These are phyloP conservation scores for Lamprologus ornatipinnis DNA, from an alignment of 2,113 vertebrate genomes.

Conservation along the genomic window DNA sequence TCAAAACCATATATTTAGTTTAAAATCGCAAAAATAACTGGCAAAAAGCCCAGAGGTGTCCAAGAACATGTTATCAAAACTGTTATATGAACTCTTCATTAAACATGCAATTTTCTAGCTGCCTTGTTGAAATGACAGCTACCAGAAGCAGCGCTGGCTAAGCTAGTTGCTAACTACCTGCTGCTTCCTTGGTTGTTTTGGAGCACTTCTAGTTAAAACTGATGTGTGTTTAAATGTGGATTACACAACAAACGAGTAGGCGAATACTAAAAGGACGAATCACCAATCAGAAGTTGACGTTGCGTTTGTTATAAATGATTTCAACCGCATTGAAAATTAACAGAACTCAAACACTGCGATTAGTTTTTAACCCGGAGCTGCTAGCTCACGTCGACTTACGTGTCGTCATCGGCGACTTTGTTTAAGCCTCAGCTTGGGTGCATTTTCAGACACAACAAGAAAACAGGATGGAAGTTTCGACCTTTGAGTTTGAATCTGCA, in stretches of 20 bases:
- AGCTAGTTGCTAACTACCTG: neutral
- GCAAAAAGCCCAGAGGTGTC: neutral
- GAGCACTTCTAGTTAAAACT: neutral
- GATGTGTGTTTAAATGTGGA: neutral
- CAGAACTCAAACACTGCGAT: neutral
- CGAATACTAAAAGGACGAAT: neutral
- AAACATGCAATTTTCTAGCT: neutral
- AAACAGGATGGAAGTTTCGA: neutral
- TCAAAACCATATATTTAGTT: neutral
- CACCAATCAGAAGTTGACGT: neutral
- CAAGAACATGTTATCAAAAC: neutral
- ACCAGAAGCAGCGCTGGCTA: neutral
- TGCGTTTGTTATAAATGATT: neutral
- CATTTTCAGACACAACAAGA: neutral
- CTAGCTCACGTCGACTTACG: conserved; percentile 20
- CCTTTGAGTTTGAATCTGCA: neutral
- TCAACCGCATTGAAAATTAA: neutral
- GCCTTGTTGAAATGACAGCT: neutral
- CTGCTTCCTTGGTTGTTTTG: neutral
- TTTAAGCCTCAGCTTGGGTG: neutral
- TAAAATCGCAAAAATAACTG: neutral
- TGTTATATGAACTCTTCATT: neutral
- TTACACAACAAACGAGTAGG: neutral
- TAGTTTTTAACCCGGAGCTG: neutral
- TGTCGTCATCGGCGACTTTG: neutral